Conservation (phyloP, 2,888 invertebrate genomes). For the Lasioglossum malachurum region DNA sequence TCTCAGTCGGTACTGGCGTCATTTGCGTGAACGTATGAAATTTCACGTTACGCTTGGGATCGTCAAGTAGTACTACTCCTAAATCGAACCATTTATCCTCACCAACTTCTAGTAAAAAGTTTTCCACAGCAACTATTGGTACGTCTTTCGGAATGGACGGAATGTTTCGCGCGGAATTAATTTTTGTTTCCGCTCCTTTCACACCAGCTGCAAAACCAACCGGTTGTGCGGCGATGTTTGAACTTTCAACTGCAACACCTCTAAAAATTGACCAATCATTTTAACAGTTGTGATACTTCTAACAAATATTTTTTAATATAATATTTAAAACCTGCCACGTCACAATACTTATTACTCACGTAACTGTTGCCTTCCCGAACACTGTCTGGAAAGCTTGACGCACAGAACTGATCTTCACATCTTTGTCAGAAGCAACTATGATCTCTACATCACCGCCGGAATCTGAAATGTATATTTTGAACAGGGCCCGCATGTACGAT, state of each 20-base stretch:
- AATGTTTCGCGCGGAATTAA: slow-evolving; percentile 87
- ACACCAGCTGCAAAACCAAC: slow-evolving; percentile 92
- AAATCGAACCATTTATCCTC: slow-evolving; percentile 92
- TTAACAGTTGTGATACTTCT: neutral
- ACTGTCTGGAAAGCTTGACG: slow-evolving; percentile 92
- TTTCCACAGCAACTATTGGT: slow-evolving; percentile 91
- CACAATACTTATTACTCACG: slow-evolving; percentile 85
- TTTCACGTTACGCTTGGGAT: slow-evolving; percentile 89
- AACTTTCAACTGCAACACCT: slow-evolving; percentile 87
- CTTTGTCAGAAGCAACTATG: slow-evolving; percentile 91
- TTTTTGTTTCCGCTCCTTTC: slow-evolving; percentile 90
- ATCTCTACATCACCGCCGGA: slow-evolving; percentile 92
- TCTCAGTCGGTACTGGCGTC: slow-evolving; percentile 90
- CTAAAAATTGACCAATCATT: slow-evolving; percentile 80
- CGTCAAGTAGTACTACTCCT: slow-evolving; percentile 89
- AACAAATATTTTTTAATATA: neutral
- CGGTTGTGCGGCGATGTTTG: slow-evolving; percentile 90
- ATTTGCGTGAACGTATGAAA: slow-evolving; percentile 91
- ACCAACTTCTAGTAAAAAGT: slow-evolving; percentile 90
- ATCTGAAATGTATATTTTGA: slow-evolving; percentile 86
- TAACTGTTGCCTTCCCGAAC: slow-evolving; percentile 92
- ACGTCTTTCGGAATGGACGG: slow-evolving; percentile 87
- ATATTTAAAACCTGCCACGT: too few species aligned
- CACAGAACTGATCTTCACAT: slow-evolving; percentile 90
- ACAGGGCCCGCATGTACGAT: slow-evolving; percentile 67